phyloP scores from a whole-genome alignment of 1,140 invertebrate species.

The Phortica variegata region DNA sequence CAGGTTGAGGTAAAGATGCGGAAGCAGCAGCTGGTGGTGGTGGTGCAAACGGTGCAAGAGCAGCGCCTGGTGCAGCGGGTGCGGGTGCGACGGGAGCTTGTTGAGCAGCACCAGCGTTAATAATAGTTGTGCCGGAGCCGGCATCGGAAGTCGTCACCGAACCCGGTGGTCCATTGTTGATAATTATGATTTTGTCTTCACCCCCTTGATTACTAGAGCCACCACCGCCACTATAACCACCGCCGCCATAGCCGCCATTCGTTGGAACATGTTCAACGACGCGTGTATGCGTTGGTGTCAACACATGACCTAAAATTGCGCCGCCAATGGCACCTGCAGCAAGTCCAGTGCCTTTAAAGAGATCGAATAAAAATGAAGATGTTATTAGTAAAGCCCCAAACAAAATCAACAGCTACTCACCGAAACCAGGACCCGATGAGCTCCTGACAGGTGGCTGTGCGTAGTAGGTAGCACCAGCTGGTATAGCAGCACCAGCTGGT shows the following conservation, averaged over 20 bases:
- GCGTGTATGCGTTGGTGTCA: conserved; percentile 41
- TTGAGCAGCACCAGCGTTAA: conserved; percentile 33
- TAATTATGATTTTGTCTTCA: conserved; percentile 50
- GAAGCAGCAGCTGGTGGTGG: conserved; percentile 39
- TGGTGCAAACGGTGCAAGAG: conserved; percentile 13
- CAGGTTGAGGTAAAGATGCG: conserved; percentile 25
- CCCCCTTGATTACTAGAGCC: conserved; percentile 8
- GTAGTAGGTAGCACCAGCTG: conserved; percentile 43
- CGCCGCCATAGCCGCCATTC: conserved; percentile 17
- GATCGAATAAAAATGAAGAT: neutral
- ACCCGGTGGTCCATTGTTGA: conserved; percentile 50
- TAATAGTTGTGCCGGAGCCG: conserved; percentile 41
- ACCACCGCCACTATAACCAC: neutral
- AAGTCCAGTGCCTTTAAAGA: conserved; percentile 38
- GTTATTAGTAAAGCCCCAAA: neutral
- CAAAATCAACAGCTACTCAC: conserved; percentile 19
- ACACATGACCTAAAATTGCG: conserved; percentile 41
- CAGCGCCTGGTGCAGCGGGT: conserved; percentile 56
- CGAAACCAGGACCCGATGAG: conserved; percentile 40
- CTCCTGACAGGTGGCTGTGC: conserved; percentile 37
- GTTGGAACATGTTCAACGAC: conserved; percentile 31
- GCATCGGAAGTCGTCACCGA: conserved; percentile 41
- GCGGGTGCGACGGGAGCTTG: conserved; percentile 19
- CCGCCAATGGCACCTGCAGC: conserved; percentile 46
- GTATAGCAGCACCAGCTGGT: conserved; percentile 38